These are phyloP conservation scores for Porites lutea DNA, from an alignment of 64 coral and sea anemone genomes.

Conservation along the genomic window DNA sequence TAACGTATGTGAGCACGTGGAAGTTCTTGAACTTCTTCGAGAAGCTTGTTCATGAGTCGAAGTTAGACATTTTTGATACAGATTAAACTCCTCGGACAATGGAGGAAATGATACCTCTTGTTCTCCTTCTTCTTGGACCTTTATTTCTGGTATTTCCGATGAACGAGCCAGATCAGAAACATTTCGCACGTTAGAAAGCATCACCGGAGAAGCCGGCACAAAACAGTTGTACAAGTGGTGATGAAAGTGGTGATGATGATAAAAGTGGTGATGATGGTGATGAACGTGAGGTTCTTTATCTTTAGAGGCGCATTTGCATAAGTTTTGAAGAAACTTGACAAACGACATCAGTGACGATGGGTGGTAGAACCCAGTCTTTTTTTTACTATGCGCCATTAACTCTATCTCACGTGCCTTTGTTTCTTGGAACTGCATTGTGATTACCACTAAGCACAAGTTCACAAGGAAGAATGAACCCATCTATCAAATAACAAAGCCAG, in stretches of 20 bases:
- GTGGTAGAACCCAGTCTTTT: not conserved
- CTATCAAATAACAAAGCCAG: conserved; percentile 26
- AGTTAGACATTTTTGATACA: not conserved
- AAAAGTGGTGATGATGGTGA: conserved; percentile 89
- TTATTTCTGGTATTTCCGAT: not conserved
- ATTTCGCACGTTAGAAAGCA: not conserved
- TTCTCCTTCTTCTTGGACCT: not conserved
- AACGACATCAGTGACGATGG: not conserved
- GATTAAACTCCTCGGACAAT: conserved; percentile 9
- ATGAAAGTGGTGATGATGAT: conserved; percentile 94
- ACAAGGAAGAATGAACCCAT: conserved; percentile 97
- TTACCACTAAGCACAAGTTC: conserved; percentile 96
- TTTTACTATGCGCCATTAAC: conserved; percentile 77
- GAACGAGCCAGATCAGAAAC: conserved; percentile 5
- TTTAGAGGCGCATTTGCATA: not conserved
- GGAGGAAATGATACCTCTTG: not conserved
- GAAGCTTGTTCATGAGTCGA: conserved; percentile 19
- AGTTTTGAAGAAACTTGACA: not conserved
- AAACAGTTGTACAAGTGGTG: conserved; percentile 92
- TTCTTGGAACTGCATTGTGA: conserved; percentile 99
- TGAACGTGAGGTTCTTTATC: conserved; percentile 62
- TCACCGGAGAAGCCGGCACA: conserved; percentile 58
- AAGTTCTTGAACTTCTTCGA: conserved; percentile 46
- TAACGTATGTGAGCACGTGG: conserved; percentile 53
- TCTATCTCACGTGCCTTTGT: conserved; percentile 95